phyloP scores from a whole-genome alignment of 2,797 vertebrate species.

The Oreortyx pictus region DNA sequence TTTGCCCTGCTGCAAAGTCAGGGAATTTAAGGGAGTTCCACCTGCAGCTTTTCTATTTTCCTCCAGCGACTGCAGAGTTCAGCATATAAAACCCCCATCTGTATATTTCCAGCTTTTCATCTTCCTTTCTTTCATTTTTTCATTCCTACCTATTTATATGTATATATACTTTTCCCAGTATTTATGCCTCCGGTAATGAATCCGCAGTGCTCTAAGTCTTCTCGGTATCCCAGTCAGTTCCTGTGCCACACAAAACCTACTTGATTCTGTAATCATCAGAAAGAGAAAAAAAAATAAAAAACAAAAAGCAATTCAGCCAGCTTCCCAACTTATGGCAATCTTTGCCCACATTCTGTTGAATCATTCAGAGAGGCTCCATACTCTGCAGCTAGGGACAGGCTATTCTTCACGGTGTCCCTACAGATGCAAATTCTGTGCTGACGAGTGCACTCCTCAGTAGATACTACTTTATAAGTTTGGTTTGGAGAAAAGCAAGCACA shows the following conservation, averaged over 20 bases:
- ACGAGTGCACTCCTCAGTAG: background rate
- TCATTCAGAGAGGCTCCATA: background rate
- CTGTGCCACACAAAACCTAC: background rate
- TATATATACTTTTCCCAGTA: background rate
- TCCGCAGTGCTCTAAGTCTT: background rate
- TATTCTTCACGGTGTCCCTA: background rate
- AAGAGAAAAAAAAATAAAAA: background rate
- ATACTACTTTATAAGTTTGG: background rate
- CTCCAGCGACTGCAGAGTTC: background rate
- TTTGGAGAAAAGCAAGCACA: background rate
- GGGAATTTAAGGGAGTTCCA: slow-evolving; percentile 42
- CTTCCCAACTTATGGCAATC: background rate
- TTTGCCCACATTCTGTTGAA: background rate
- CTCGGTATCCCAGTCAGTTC: background rate
- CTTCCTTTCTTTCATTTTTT: background rate
- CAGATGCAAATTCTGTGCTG: background rate
- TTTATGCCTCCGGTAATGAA: background rate
- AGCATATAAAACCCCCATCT: background rate
- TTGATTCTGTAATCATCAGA: background rate
- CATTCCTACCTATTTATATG: background rate
- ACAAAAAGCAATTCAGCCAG: background rate
- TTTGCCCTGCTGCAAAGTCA: slow-evolving; percentile 36
- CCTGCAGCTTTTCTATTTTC: slow-evolving; percentile 24
- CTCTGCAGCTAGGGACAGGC: background rate
- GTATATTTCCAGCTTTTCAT: background rate